Percentiles rank a stretch among this genome's conserved stretches.
These are phyloP conservation scores for Vanessa atalanta DNA, from an alignment of 1,140 invertebrate species.

Conservation along the genomic window DNA sequence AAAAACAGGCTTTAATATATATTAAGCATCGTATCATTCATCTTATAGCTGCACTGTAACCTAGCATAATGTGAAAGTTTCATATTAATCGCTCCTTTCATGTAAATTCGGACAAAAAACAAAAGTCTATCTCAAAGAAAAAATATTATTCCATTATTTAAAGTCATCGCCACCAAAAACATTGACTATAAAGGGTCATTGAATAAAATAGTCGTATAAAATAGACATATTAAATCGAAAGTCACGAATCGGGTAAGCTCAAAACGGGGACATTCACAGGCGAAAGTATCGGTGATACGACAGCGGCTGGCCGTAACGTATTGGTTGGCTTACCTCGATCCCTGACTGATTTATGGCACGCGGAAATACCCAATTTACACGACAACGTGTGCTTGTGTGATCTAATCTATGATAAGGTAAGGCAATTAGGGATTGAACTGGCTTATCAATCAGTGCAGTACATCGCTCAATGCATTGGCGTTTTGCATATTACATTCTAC, in stretches of 20 bases:
- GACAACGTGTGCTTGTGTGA: constrained; percentile 48
- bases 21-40: no score
- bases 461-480: neutral
- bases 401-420: constrained; percentile 58
- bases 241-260: constrained; percentile 23
- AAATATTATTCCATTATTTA: neutral
- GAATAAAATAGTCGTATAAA: neutral
- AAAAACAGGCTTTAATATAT: no score
- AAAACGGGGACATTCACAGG: constrained; percentile 40
- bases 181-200: neutral
- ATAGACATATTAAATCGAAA: constrained; percentile 26
- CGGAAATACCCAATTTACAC: constrained; percentile 73
- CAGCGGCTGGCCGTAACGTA: constrained; percentile 65
- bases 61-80: no score
- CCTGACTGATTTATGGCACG: constrained; percentile 69
- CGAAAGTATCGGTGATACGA: constrained; percentile 51
- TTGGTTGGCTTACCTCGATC: constrained; percentile 66
- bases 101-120: no score
- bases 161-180: neutral
- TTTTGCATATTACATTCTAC: neutral
- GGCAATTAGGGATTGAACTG: constrained; percentile 30
- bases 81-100: no score
- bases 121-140: neutral
- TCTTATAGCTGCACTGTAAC: no score
- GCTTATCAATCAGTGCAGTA: constrained; percentile 19